A percentile compares a stretch with the other conserved stretches of the same genome.
Evolutionary conservation across 2,888 invertebrate species (phyloP).

Genomic region (Phyllotreta cruciferae): DNA sequence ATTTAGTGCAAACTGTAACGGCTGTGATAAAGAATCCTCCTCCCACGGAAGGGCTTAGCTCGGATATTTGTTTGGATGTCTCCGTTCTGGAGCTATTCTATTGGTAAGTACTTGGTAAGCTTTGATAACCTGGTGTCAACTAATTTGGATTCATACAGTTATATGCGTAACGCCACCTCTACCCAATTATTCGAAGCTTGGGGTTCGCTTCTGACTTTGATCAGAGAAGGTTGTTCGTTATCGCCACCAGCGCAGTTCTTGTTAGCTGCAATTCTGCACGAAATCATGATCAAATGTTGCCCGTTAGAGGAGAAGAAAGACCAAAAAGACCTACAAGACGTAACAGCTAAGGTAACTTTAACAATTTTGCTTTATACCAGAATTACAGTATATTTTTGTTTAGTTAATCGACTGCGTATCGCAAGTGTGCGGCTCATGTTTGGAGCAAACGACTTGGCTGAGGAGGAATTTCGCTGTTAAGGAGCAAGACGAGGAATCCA

Average conservation of each 20-base stretch:
- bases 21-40: conserved; percentile 83
- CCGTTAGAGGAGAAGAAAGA: conserved; percentile 81
- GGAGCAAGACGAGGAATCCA: conserved; percentile 70
- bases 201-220: conserved; percentile 75
- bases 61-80: conserved; percentile 74
- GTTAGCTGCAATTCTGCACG: conserved; percentile 78
- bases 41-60: conserved; percentile 66
- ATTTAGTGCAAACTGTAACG: conserved; percentile 80
- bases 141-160: conserved; percentile 51
- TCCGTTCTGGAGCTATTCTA: conserved; percentile 84
- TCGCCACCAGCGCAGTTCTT: conserved; percentile 82
- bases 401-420: conserved; percentile 81
- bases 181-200: conserved; percentile 80
- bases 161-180: conserved; percentile 72
- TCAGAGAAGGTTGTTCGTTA: conserved; percentile 76
- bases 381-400: conserved; percentile 37
- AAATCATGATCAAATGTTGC: conserved; percentile 80
- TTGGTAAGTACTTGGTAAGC: conserved; percentile 58
- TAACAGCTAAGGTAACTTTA: conserved; percentile 67
- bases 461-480: conserved; percentile 81
- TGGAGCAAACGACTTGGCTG: conserved; percentile 90
- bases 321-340: conserved; percentile 80
- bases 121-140: background rate
- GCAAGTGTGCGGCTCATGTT: conserved; percentile 85
- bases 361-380: background rate